phyloP scores from a whole-genome alignment of 2,113 vertebrate genomes.

The Clarias magur region DNA sequence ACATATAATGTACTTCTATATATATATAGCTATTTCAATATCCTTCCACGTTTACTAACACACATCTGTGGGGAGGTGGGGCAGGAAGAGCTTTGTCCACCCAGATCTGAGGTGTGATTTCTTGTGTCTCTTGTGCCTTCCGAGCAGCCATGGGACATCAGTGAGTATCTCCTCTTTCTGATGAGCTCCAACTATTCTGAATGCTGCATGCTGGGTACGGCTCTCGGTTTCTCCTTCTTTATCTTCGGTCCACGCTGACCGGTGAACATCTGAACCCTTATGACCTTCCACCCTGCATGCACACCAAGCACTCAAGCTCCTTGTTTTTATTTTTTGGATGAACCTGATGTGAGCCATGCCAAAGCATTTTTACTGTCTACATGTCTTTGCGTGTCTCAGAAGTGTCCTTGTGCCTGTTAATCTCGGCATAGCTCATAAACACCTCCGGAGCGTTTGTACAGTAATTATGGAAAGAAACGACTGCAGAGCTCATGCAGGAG shows the following conservation, averaged over 20 bases:
- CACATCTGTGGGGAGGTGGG: too few relatives aligned
- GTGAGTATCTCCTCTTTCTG: constrained; percentile 73
- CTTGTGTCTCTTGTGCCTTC: constrained; percentile 71
- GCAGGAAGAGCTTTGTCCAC: not conserved
- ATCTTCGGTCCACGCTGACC: constrained; percentile 14
- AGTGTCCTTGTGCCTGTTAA: constrained; percentile 19
- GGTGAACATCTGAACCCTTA: constrained; percentile 14
- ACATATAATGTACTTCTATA: too few relatives aligned
- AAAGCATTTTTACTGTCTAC: constrained; percentile 55
- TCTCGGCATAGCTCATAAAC: not conserved
- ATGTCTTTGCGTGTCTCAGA: constrained; percentile 31
- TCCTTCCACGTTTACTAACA: too few relatives aligned
- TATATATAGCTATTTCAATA: not conserved
- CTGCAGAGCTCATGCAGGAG: not conserved
- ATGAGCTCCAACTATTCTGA: constrained; percentile 54
- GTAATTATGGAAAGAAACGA: not conserved
- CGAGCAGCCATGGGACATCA: constrained; percentile 82
- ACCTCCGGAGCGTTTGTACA: not conserved
- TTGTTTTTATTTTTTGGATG: constrained; percentile 11
- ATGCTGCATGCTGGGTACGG: constrained; percentile 72
- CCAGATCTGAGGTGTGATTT: constrained; percentile 42
- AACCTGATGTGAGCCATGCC: constrained; percentile 1
- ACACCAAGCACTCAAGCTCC: not conserved
- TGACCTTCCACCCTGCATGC: constrained; percentile 45
- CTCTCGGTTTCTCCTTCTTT: constrained; percentile 24